Evolutionary conservation across 2,113 vertebrate genomes (phyloP), one percentile per base, ranked within the genome.

Genomic region (Dipodomys stephensi): DNA sequence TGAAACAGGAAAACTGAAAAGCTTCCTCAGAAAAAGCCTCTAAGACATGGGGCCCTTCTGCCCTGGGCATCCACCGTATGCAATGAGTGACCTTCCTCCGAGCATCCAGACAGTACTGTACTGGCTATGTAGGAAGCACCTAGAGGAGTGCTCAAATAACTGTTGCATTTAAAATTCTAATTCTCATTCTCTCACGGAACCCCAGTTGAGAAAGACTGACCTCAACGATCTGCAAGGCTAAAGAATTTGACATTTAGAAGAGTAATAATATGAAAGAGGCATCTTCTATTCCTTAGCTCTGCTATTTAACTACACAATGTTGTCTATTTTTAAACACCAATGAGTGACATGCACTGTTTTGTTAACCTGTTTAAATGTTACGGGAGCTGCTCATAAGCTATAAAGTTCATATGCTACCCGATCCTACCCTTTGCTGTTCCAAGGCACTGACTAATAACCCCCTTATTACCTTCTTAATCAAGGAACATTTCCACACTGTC

Each of bases 381-480:
- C 97, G 65, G 92, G 80, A 95, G 94, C 89, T 90, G 72, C 65
- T 97, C 25, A 1, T 93, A 96, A 95, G 84, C 96, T 89, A 94
- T 88, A 96, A 96, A 96, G 95, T 96, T 96, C 95, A 96, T 80
- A 84, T 9, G 96, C 90, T 95, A 97, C 96, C 7, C 12, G 18
- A 97, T 93, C 94, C 91, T 96, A 78, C 93, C 90, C 93, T 96
- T 57, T 92, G 72, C 91, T 93, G 30, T 84, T 94, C 82, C 44
- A 76, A 84, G 83, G 73, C 89, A 91, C 88, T 96, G 53, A 83
- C 94, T 97, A 97, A 97, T 94, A 97, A 97, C 93, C 83, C 93
- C 86, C 96, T 96, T 96, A 96, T 96, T 97, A 96, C 94, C 93
- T 96, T 94, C 97, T 95, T 97, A 96, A 97, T 97, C 96, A 97